phyloP scores from a whole-genome alignment of 2,113 vertebrate genomes.

The Mystacornis crossleyi region DNA sequence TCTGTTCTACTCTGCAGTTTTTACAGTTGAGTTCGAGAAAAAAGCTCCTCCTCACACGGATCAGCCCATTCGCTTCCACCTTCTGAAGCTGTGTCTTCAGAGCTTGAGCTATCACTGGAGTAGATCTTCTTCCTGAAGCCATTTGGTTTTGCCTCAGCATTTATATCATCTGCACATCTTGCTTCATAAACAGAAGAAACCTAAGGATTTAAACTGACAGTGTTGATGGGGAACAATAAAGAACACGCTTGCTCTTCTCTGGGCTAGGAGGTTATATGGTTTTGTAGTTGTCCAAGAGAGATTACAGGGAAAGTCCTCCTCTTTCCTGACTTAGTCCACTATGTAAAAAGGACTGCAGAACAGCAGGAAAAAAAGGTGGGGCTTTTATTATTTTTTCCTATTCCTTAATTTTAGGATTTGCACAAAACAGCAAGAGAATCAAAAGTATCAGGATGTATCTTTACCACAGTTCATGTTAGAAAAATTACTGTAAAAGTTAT shows the following conservation, averaged over 20 bases:
- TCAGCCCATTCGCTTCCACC: constrained; percentile 79
- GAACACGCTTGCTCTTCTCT: not conserved
- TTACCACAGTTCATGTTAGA: not conserved
- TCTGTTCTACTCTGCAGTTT: constrained; percentile 71
- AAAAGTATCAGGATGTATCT: not conserved
- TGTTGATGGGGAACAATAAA: constrained; percentile 52
- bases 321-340: not conserved
- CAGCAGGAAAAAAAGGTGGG: not conserved
- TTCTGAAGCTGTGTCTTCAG: constrained; percentile 81
- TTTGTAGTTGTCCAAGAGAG: not conserved
- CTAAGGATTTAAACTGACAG: constrained; percentile 75
- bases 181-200: constrained; percentile 94
- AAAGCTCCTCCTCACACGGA: constrained; percentile 77
- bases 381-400: not conserved
- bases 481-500: not conserved
- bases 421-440: not conserved
- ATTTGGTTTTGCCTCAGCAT: constrained; percentile 66
- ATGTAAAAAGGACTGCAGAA: not conserved
- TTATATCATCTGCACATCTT: constrained; percentile 79
- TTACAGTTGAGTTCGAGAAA: constrained; percentile 83
- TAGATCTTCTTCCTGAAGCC: constrained; percentile 76
- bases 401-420: not conserved
- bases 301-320: not conserved
- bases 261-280: not conserved
- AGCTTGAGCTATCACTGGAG: constrained; percentile 82